Conservation (phyloP, 2,888 invertebrate genomes). For the Drosophila monieri region DNA sequence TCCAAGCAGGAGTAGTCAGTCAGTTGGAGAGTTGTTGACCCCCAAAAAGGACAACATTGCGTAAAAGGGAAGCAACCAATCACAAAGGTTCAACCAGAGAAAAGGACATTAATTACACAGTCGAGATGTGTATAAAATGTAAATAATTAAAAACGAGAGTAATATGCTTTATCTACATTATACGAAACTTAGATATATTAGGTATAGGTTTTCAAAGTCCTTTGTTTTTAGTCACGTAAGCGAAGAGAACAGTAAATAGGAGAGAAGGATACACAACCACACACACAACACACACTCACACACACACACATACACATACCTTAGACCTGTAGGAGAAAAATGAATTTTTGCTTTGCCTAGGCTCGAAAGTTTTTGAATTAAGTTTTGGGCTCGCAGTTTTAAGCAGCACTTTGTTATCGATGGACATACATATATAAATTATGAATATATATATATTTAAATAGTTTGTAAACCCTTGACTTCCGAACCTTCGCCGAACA, state of each 20-base stretch:
- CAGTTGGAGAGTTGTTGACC: constrained; percentile 1
- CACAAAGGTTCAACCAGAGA: constrained; percentile 26
- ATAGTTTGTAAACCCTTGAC: constrained; percentile 21
- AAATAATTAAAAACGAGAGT: constrained; percentile 40
- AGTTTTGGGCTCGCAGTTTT: constrained; percentile 36
- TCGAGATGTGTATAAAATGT: constrained; percentile 47
- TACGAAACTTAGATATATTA: constrained; percentile 42
- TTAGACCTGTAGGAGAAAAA: constrained; percentile 17
- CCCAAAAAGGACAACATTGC: no score
- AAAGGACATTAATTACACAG: constrained; percentile 43
- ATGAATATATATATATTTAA: constrained; percentile 14
- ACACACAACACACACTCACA: constrained; percentile 2
- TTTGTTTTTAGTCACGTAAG: constrained; percentile 37
- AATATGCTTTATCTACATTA: constrained; percentile 50
- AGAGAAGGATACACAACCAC: not conserved
- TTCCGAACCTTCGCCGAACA: constrained; percentile 18
- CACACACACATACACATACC: not conserved
- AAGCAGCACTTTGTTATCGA: constrained; percentile 41
- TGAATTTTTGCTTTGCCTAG: constrained; percentile 46
- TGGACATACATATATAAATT: constrained; percentile 28
- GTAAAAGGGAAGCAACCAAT: constrained; percentile 15
- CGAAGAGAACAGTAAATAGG: not conserved
- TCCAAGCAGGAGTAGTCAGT: constrained; percentile 49
- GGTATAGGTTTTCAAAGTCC: constrained; percentile 39
- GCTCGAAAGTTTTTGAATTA: constrained; percentile 38